Base-by-base conservation (phyloP, 2,888 invertebrate species). In the Dusona sp. region DNA sequence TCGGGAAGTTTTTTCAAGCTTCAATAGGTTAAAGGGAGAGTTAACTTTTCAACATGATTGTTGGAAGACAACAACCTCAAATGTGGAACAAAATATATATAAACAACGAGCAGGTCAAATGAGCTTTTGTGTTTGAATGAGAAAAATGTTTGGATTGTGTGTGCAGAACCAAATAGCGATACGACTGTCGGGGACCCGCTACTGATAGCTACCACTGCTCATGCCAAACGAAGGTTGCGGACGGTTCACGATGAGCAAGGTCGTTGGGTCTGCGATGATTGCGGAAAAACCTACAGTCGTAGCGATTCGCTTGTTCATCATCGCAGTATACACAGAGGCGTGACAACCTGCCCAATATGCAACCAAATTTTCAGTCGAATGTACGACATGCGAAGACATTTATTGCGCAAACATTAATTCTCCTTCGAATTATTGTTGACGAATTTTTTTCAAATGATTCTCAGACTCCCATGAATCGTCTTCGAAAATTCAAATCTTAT, bases 261-360 rank as follows among this genome's bases (percentile, higher is more conserved):
- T 90, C 93, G 94, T 87, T 94, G 93, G 93, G 92, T 93, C 84
- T 95, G 95, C 91, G 93, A 94, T 91, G 93, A 94, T 89, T 95
- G 95, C 89, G 94, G 94, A 88, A 94, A 94, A 90, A 91, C 90
- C 89, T 95, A 94, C 92, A 94, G 91, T 90, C 94, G 94, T 87
- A 93, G 93, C 68, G 94, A 94, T 90, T 94, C 94, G 83, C 91
- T 94, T 72, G 93, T 94, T 77, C 94, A 94, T 87, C 95, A 95
- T 89, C 94, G 94, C 89, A 94, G 94, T 90, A 93, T 94, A 90
- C 95, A 95, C 91, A 93, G 93, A 90, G 94, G 94, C 77, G 93
- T 94, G 87, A 94, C 94, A 25, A 90, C 93, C 86, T 94, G 94
- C 89, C 94, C 94, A 70, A 93, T 94, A 77, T 94, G 94, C 90